Base-by-base conservation (phyloP, 1,140 invertebrate species). In the Hydropsyche tenuis region DNA sequence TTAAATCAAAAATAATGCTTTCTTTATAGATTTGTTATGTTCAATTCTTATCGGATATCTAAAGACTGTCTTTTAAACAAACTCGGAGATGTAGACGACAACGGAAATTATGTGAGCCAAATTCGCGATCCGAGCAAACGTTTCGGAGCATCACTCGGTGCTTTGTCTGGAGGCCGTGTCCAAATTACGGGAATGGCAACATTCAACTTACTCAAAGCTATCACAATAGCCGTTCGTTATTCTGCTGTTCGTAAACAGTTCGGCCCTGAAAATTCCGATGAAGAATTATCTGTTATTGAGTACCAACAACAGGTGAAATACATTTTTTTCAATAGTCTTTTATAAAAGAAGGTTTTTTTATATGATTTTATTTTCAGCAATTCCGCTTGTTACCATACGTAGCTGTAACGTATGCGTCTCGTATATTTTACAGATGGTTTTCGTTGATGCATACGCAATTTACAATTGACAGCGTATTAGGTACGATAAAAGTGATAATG, bases 21-120 rank as follows among this genome's bases (percentile, higher is more conserved):
- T 27, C 20, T 63, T 80, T 73, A 18, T 73, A 88, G 87, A 11
- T 96, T 96, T 82, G 82, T 96, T 4, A 89, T 94, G 81, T 97
- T 98, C 80, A 87, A 95, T 72, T 89, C 96, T 73, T 96, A 95
- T 81, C 84, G 86, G 68, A 90, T 98, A 51, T 91, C 95, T 0
- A 89, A 91, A 66, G 89, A 90, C 71, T 89, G 89, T 80, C 84
- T 97, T 14, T 81, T 98, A 22, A 96, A 97, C 81, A 93, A 90
- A 82, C 91, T 90, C 16, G 94, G 93, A 6, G 94, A 97, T 81
- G 93, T 99, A 1, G 92, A 92, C 48, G 85, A 89, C 1, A 88
- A 92, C 45, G 96, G 96, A 14, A 87, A 91, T 79, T 98, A 97
- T 82, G 82, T 90, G 0, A 88, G 91, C 0, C 87, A 88, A 0